Conservation (phyloP, 2,888 invertebrate species). For the Acrobasis suavella region DNA sequence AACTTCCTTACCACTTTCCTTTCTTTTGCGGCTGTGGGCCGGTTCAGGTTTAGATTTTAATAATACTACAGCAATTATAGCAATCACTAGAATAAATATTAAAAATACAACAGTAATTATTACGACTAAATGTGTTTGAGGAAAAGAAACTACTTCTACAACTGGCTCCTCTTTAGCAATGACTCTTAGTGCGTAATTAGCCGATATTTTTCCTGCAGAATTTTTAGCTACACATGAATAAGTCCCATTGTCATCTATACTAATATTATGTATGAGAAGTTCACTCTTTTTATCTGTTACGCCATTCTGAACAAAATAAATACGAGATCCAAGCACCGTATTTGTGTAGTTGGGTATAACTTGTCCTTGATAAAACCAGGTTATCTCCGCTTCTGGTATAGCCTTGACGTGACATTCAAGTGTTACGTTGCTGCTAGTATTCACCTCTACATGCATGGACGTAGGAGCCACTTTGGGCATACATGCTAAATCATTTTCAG, state of each 20-base stretch:
- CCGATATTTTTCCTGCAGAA: constrained; percentile 89
- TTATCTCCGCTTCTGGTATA: constrained; percentile 90
- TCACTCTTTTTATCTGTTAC: constrained; percentile 89
- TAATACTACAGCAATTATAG: constrained; percentile 85
- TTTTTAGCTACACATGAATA: constrained; percentile 94
- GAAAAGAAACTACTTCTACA: constrained; percentile 85
- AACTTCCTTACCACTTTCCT: constrained; percentile 84
- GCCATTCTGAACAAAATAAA: constrained; percentile 88
- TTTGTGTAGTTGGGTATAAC: constrained; percentile 89
- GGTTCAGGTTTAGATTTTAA: constrained; percentile 77
- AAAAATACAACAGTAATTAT: constrained; percentile 86
- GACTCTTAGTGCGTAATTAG: constrained; percentile 91
- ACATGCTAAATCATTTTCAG: constrained; percentile 89
- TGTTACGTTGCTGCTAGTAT: constrained; percentile 91
- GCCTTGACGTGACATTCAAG: constrained; percentile 91
- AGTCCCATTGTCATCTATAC: constrained; percentile 91
- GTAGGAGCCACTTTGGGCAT: constrained; percentile 90
- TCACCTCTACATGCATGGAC: constrained; percentile 88
- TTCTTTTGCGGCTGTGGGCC: constrained; percentile 76
- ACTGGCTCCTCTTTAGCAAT: constrained; percentile 88
- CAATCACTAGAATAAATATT: constrained; percentile 84
- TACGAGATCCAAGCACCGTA: constrained; percentile 85
- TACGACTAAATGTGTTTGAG: constrained; percentile 87
- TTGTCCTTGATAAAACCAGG: constrained; percentile 93
- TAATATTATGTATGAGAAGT: constrained; percentile 89